These are phyloP conservation scores for Synanthedon myopaeformis DNA, from an alignment of 2,888 invertebrate species.

Conservation along the genomic window DNA sequence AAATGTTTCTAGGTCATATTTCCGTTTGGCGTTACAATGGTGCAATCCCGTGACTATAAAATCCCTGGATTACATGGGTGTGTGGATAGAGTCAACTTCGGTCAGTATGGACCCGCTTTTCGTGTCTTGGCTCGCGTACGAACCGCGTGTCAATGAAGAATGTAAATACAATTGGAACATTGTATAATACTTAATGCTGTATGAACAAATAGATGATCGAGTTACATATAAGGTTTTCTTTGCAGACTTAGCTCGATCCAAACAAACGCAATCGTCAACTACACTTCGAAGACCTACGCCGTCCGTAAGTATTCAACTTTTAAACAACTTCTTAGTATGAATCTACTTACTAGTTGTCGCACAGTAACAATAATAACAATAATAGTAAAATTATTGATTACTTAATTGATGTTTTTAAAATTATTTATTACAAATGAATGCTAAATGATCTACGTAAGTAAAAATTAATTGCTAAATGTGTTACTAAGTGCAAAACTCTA, in stretches of 20 bases:
- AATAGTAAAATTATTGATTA: too few relatives aligned
- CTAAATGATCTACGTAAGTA: too few relatives aligned
- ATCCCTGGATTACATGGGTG: constrained; percentile 36
- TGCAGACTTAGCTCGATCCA: background rate
- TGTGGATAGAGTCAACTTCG: constrained; percentile 40
- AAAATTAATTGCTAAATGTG: too few relatives aligned
- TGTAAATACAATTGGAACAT: background rate
- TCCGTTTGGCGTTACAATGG: constrained; percentile 38
- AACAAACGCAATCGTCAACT: background rate
- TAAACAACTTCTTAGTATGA: too few relatives aligned
- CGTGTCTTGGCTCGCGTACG: constrained; percentile 74
- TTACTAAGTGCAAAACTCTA: too few relatives aligned
- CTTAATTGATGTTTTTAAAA: too few relatives aligned
- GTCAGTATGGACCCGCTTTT: constrained; percentile 73
- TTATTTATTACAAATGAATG: too few relatives aligned
- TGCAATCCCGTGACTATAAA: constrained; percentile 14
- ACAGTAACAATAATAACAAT: too few relatives aligned
- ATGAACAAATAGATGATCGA: too few relatives aligned
- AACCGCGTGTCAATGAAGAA: constrained; percentile 15
- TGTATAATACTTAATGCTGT: too few relatives aligned
- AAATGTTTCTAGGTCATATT: constrained; percentile 30
- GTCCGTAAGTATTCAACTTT: constrained; percentile 23
- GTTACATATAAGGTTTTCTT: too few relatives aligned
- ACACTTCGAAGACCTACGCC: constrained; percentile 24
- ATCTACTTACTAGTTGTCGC: too few relatives aligned